phyloP scores from a whole-genome alignment of 2,888 invertebrate species.

The Subacronicta megacephala region DNA sequence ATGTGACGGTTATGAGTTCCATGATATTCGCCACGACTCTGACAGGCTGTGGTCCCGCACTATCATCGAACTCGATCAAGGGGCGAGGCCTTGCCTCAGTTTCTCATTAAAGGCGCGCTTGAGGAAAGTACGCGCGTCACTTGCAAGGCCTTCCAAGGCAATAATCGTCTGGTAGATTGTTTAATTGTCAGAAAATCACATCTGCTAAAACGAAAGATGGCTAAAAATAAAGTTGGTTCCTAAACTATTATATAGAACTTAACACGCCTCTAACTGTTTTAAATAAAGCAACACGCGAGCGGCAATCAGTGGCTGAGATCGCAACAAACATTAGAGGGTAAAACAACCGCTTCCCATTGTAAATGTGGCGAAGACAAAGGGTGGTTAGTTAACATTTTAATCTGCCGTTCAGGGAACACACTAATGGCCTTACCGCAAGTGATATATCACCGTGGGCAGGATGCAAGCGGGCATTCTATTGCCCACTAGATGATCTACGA shows the following conservation, averaged over 20 bases:
- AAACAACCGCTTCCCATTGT: slow-evolving; percentile 71
- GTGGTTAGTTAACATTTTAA: slow-evolving; percentile 81
- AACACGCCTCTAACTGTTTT: slow-evolving; percentile 48
- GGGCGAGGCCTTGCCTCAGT: too few relatives aligned
- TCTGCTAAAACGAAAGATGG: too few relatives aligned
- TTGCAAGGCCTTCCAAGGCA: too few relatives aligned
- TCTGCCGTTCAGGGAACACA: slow-evolving; percentile 69
- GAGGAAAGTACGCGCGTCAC: too few relatives aligned
- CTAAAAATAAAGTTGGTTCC: too few relatives aligned
- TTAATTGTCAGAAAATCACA: too few relatives aligned
- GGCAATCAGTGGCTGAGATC: slow-evolving; percentile 68
- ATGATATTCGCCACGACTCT: too few relatives aligned
- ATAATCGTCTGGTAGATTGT: too few relatives aligned
- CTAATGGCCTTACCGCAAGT: slow-evolving; percentile 72
- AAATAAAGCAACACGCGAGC: slow-evolving; percentile 66
- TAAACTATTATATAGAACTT: slow-evolving; percentile 33
- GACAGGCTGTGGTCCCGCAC: too few relatives aligned
- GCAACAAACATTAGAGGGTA: slow-evolving; percentile 66
- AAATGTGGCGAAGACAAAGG: slow-evolving; percentile 74
- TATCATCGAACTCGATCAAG: too few relatives aligned
- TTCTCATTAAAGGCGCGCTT: too few relatives aligned
- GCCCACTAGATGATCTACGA: slow-evolving; percentile 69
- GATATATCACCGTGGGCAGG: slow-evolving; percentile 68
- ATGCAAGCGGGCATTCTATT: slow-evolving; percentile 72
- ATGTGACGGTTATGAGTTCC: too few relatives aligned